These are phyloP conservation scores for Suncus etruscus DNA, from an alignment of 2,113 vertebrate species.

Conservation along the genomic window DNA sequence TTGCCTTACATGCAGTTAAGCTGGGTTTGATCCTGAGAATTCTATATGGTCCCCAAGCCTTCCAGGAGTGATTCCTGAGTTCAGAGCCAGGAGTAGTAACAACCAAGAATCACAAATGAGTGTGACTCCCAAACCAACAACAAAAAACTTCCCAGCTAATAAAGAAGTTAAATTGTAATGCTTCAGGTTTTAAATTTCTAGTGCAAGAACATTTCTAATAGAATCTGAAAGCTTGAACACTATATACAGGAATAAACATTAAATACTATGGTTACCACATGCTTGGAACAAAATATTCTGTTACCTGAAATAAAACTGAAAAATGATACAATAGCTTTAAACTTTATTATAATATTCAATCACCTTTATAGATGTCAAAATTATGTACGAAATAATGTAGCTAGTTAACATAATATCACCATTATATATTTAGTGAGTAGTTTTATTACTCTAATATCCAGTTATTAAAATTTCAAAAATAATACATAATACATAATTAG, in stretches of 20 bases:
- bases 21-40: too few species aligned
- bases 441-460: slow-evolving; percentile 83
- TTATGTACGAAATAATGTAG: slow-evolving; percentile 81
- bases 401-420: slow-evolving; percentile 84
- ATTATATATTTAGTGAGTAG: slow-evolving; percentile 82
- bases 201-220: slow-evolving; percentile 47
- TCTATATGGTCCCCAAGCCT: too few species aligned
- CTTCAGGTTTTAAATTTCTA: slow-evolving; percentile 42
- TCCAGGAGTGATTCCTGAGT: too few species aligned
- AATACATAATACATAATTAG: slow-evolving; percentile 80
- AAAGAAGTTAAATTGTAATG: slow-evolving; percentile 39
- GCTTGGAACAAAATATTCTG: slow-evolving; percentile 68
- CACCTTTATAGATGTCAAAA: slow-evolving; percentile 83
- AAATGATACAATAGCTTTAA: slow-evolving; percentile 67
- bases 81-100: neutral
- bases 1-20: too few species aligned
- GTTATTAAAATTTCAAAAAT: slow-evolving; percentile 84
- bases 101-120: too few species aligned
- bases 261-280: slow-evolving; percentile 57
- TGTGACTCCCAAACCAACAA: too few species aligned
- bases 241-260: slow-evolving; percentile 50
- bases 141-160: neutral
- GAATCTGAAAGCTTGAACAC: slow-evolving; percentile 18
- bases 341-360: slow-evolving; percentile 86
- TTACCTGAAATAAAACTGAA: slow-evolving; percentile 79